Base-by-base conservation (phyloP, 2,113 vertebrate species). In the Pitta sordida region DNA sequence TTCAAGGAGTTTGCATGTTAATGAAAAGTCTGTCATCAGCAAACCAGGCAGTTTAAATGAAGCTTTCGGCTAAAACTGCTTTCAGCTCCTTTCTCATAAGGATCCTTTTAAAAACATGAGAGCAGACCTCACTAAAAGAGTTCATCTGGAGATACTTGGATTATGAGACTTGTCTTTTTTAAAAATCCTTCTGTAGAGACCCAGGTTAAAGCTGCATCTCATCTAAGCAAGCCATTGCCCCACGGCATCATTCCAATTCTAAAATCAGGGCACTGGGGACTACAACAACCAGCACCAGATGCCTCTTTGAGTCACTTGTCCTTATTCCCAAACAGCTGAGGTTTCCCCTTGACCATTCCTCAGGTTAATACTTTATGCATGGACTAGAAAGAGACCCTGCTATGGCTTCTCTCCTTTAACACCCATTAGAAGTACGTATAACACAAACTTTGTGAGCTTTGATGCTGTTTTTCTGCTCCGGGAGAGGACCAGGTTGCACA, bases 401-500 rank as follows among this genome's bases (percentile, higher is more conserved):
- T 69, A 26, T 83, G 76, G n/a, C 65, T 63, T 86, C 41, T 78
- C 21, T 10, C 23, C 41, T 84, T 37, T 29, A 70, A n/a, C 13
- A 58, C 7, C 43, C 70, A 11, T 22, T 34, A 32, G 22, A 29
- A 84, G n/a, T n/a, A n/a, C n/a, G n/a, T n/a, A 44, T 62, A 74
- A 46, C 34, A 37, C 6, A 7, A 13, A 51, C 48, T 51, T 51
- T 4, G 4, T 26, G 73, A 74, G 34, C 23, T 81, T 32, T 52
- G 41, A 49, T 68, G 21, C 19, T 20, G 10, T 63, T 46, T 43
- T 71, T 55, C n/a, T 44, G 30, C 53, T 37, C 46, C 41, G 43
- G 44, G 30, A 22, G 32, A 87, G n/a, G 36, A 48, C 26, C 0
- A 0, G 27, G 26, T 62, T 69, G 64, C 46, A 43, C 46, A 34